Evolutionary conservation across 2,888 invertebrate species (phyloP).

Genomic region (Campopleginae sp.): DNA sequence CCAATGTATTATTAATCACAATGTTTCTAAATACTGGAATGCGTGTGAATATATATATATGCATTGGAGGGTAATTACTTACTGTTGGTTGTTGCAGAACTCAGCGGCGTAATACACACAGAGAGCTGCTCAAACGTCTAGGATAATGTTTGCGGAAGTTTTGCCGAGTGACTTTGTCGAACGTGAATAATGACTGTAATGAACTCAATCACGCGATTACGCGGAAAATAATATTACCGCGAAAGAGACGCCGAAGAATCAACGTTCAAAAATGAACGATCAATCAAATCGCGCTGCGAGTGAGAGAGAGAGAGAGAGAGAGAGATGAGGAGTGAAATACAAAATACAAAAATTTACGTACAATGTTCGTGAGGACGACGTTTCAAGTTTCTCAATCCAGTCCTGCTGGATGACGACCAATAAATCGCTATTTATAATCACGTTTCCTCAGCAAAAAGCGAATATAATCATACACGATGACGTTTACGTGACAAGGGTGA

Average conservation of each 20-base stretch:
- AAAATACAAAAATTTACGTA: conserved; percentile 12
- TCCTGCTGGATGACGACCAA: conserved; percentile 24
- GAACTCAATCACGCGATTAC: conserved; percentile 44
- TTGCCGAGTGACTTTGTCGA: conserved; percentile 51
- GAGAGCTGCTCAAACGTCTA: conserved; percentile 7
- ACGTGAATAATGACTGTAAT: conserved; percentile 54
- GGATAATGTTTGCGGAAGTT: conserved; percentile 58
- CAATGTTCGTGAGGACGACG: neutral
- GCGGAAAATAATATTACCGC: conserved; percentile 20
- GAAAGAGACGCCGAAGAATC: conserved; percentile 14
- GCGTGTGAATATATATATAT: conserved; percentile 27
- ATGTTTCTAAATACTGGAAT: conserved; percentile 50
- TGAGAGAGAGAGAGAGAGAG: too few relatives aligned
- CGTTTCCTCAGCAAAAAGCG: conserved; percentile 7
- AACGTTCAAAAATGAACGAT: conserved; percentile 40
- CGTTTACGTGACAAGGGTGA: conserved; percentile 13
- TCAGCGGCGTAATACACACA: conserved; percentile 21
- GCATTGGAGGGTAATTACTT: conserved; percentile 57
- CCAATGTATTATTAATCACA: conserved; percentile 57
- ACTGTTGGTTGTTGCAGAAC: conserved; percentile 55
- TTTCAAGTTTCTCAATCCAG: conserved; percentile 48
- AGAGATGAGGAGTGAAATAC: neutral
- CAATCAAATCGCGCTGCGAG: conserved; percentile 28
- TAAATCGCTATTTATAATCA: conserved; percentile 49
- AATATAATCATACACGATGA: neutral